phyloP scores from a whole-genome alignment of 2,797 vertebrate genomes.

The Premnoplex brunnescens region DNA sequence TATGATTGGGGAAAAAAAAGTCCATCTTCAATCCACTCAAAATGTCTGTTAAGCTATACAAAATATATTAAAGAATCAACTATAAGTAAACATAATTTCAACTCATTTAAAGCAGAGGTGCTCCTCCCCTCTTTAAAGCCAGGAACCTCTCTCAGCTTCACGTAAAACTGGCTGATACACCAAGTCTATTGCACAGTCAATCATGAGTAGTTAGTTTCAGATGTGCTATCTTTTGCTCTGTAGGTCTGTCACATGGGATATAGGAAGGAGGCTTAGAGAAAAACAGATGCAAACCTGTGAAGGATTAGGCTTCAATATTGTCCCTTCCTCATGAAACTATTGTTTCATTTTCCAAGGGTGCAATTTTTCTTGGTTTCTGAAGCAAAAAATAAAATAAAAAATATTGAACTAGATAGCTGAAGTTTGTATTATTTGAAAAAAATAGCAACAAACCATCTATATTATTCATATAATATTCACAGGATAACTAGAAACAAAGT shows the following conservation, averaged over 20 bases:
- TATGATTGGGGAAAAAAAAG: constrained; percentile 15
- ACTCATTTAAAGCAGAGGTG: background rate
- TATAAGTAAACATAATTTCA: background rate
- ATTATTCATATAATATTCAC: background rate
- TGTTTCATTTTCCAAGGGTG: background rate
- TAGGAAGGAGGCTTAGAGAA: background rate
- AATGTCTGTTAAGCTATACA: background rate
- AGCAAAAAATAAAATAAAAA: background rate
- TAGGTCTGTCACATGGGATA: background rate
- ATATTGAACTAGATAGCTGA: background rate
- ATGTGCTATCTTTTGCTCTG: background rate
- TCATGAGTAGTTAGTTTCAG: background rate
- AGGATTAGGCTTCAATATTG: background rate
- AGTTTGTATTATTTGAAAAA: background rate
- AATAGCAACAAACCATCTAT: background rate
- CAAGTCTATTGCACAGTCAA: background rate
- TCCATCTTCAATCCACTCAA: constrained; percentile 23
- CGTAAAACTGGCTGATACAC: background rate
- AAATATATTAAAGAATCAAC: background rate
- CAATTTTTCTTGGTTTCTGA: background rate
- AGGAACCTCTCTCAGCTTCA: background rate
- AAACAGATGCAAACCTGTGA: background rate
- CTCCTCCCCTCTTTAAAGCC: background rate
- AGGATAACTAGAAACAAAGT: background rate
- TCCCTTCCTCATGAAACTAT: background rate